Evolutionary conservation across 1,140 invertebrate species (phyloP), one percentile per base, ranked within the genome.

Genomic region (Chelonus insularis): DNA sequence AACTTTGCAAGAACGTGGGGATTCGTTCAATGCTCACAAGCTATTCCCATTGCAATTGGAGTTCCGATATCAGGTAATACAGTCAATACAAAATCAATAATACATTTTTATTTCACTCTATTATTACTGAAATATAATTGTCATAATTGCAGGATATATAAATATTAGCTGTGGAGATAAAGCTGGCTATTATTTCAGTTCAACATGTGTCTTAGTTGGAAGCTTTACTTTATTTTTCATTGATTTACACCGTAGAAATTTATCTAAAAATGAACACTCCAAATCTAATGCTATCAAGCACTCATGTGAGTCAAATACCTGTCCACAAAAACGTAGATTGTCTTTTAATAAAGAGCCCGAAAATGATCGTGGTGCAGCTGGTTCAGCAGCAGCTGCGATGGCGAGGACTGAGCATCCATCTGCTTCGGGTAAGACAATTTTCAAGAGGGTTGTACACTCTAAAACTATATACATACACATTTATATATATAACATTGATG

Each of bases 1-100:
- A 91, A 95, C 75, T 95, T 95, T 76, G 90, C 92, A 0, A 84
- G 91, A 57, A 92, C 92, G 0, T 96, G 93, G 93, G 91, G 91
- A 47, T 95, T 92, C 75, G 88, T 95, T n/a, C 92, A 93, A 75
- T 93, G 89, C 69, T 91, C 90, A 2, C 92, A 94, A 73, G 89
- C 91, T 0, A 86, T 95, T 69, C 91, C 92, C 7, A 89, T 93
- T n/a, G 87, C 91, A 1, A 86, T 93, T 45, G 93, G 93, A 29
- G 89, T 94, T 20, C 91, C 92, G n/a, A 86, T 93, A 52, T 89
- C 92, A 74, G 89, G 92, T 93, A 82, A 52, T n/a, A n/a, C n/a
- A n/a, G n/a, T n/a, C n/a, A n/a, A n/a, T n/a, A n/a, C n/a, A n/a
- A n/a, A n/a, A n/a, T n/a, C n/a, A n/a, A n/a, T n/a, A n/a, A n/a